Evolutionary conservation across 2,888 invertebrate species (phyloP).

Genomic region (Phaedon cochleariae): DNA sequence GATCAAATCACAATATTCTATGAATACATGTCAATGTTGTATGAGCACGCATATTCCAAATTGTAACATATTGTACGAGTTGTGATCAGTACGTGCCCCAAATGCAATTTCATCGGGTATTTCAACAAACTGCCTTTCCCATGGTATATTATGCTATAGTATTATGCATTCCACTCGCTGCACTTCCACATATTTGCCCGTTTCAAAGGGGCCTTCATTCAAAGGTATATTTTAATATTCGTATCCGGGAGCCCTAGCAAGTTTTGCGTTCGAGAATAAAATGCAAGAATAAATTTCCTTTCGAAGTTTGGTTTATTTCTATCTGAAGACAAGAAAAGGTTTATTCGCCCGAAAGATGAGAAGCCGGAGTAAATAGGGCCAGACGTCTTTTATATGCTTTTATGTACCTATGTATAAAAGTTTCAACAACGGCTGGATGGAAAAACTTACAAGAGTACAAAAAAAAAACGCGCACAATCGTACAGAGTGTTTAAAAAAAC

Average conservation of each 20-base stretch:
- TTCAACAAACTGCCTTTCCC: neutral
- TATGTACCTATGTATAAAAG: neutral
- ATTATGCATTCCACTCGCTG: neutral
- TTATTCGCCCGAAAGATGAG: neutral
- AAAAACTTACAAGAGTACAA: neutral
- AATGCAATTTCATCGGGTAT: neutral
- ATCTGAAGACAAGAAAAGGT: neutral
- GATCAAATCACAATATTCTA: too few species aligned
- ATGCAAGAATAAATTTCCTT: neutral
- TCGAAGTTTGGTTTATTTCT: neutral
- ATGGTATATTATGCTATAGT: neutral
- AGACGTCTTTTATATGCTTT: neutral
- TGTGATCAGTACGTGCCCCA: neutral
- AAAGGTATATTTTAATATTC: slow-evolving; percentile 2
- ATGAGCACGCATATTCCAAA: neutral
- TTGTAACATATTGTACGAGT: neutral
- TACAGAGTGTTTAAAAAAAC: too few species aligned
- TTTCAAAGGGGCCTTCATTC: neutral
- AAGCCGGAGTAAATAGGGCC: neutral
- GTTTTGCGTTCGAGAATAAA: neutral
- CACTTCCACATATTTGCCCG: neutral
- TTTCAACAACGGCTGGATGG: neutral
- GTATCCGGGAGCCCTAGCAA: neutral
- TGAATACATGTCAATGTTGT: neutral
- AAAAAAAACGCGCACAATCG: too few species aligned